Conservation (phyloP, 2,797 vertebrate genomes). For the Tenualosa thibaudeaui region DNA sequence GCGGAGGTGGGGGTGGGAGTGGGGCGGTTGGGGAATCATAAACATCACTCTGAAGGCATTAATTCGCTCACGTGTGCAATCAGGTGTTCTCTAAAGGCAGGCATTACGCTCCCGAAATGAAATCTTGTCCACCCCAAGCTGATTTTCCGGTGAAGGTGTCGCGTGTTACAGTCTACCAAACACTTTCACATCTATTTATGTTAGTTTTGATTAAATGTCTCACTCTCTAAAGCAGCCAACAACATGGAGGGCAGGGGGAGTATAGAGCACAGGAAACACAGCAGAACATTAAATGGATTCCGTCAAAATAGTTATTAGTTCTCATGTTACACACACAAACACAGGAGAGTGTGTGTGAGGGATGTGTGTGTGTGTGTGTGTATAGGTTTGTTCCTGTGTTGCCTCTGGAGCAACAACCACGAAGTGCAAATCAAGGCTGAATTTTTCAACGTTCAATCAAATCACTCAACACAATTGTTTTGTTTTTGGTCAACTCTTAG, state of each 20-base stretch:
- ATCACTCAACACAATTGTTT: neutral
- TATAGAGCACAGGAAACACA: neutral
- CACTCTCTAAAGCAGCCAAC: slow-evolving; percentile 4
- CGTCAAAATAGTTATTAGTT: slow-evolving; percentile 23
- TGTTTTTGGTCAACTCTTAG: neutral
- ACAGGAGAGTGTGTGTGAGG: neutral
- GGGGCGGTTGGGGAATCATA: slow-evolving; percentile 57
- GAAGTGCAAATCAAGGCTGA: neutral
- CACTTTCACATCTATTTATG: slow-evolving; percentile 22
- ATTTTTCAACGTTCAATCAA: neutral
- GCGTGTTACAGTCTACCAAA: neutral
- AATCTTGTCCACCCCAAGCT: slow-evolving; percentile 52
- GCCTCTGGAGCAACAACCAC: neutral
- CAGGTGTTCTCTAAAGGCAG: slow-evolving; percentile 56
- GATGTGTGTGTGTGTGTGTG: too few relatives aligned
- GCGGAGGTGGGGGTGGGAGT: slow-evolving; percentile 49
- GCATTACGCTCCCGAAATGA: slow-evolving; percentile 9
- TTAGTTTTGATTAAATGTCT: slow-evolving; percentile 22
- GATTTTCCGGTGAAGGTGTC: neutral
- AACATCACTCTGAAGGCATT: slow-evolving; percentile 78
- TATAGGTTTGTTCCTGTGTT: neutral
- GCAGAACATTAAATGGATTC: slow-evolving; percentile 18
- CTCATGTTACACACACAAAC: slow-evolving; percentile 5
- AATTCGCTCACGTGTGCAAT: slow-evolving; percentile 72
- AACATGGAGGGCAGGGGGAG: neutral